Conservation (phyloP, 2,113 vertebrate species). For the Mesocricetus auratus region DNA sequence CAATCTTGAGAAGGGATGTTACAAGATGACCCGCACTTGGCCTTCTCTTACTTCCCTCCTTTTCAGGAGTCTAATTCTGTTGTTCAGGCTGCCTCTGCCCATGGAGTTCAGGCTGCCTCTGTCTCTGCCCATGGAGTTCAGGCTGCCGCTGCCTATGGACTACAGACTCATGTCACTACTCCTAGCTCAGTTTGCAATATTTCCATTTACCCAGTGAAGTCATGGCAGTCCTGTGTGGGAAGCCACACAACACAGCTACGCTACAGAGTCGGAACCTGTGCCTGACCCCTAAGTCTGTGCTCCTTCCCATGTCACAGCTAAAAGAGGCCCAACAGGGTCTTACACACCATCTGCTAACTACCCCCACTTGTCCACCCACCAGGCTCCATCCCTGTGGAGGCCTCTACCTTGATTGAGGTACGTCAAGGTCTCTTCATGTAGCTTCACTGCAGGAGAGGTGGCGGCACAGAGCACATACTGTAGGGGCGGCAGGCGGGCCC, state of each 20-base stretch:
- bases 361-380: fast-evolving
- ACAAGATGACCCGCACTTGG: background rate
- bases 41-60: background rate
- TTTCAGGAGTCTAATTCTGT: background rate
- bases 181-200: background rate
- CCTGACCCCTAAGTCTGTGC: background rate
- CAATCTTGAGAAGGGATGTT: background rate
- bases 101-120: background rate
- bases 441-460: slow-evolving; percentile 95
- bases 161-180: background rate
- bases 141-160: background rate
- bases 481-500: slow-evolving; percentile 88
- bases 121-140: background rate
- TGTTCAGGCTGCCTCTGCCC: background rate
- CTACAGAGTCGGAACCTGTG: background rate
- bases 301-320: background rate
- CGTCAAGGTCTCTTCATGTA: slow-evolving; percentile 95
- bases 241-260: background rate
- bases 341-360: fast-evolving
- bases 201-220: background rate
- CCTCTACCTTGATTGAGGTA: slow-evolving; percentile 97
- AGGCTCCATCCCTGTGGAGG: background rate
- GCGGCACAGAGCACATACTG: slow-evolving; percentile 94
- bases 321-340: background rate
- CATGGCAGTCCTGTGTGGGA: background rate